Conservation (phyloP, 2,888 invertebrate species). For the Fragum sueziense region DNA sequence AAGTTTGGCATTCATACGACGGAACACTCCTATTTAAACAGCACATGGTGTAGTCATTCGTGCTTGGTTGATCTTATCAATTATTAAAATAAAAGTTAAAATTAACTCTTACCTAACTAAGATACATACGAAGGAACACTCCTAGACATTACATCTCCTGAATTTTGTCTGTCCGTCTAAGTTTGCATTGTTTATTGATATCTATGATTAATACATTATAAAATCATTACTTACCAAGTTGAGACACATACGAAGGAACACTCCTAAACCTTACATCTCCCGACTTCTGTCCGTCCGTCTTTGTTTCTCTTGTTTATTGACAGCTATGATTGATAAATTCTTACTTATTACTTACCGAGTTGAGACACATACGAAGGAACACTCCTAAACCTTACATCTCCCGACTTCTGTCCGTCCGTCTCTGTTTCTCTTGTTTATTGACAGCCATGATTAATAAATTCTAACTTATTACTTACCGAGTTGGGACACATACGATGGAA, state of each 20-base stretch:
- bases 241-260: slow-evolving; percentile 80
- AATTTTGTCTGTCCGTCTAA: slow-evolving; percentile 60
- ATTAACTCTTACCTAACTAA: slow-evolving; percentile 68
- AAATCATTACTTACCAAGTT: slow-evolving; percentile 69
- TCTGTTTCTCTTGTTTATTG: too few relatives aligned
- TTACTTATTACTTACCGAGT: slow-evolving; percentile 77
- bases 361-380: slow-evolving; percentile 80
- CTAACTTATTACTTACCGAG: too few relatives aligned
- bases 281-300: slow-evolving; percentile 63
- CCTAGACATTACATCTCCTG: slow-evolving; percentile 77
- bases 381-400: slow-evolving; percentile 79
- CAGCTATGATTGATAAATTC: too few relatives aligned
- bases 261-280: slow-evolving; percentile 79
- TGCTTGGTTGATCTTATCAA: too few relatives aligned
- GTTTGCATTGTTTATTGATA: too few relatives aligned
- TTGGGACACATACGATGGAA: slow-evolving; percentile 79
- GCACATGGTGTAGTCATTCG: too few relatives aligned
- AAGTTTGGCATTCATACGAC: too few relatives aligned
- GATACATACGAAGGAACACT: slow-evolving; percentile 81
- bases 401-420: slow-evolving; percentile 64
- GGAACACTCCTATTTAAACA: too few relatives aligned
- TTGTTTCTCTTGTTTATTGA: too few relatives aligned
- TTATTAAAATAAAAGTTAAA: too few relatives aligned
- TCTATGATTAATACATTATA: too few relatives aligned
- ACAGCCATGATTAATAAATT: too few relatives aligned